Base-by-base conservation (phyloP, 2,797 vertebrate species). In the Enteromius radiatus region DNA sequence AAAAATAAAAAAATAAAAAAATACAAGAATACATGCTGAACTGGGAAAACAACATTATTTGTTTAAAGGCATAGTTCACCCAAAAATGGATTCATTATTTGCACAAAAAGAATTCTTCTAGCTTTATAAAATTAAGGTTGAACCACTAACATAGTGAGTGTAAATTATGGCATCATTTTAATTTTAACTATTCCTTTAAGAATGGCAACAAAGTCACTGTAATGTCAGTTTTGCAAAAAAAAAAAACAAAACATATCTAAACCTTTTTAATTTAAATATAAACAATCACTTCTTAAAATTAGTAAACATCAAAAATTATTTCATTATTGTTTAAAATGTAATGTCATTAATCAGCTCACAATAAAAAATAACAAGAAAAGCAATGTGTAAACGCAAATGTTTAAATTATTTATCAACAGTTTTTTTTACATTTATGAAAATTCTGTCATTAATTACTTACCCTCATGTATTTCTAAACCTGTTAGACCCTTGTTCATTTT, bases 51-150 rank as follows among this genome's bases (percentile, higher is more conserved):
- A 64, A 69, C 8, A 11, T 0, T 8, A 41, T 76, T 69, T 76
- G 79, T 76, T 78, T 82, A 54, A 54, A 15, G 59, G 5, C 1
- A 56, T 23, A 5, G n/a, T 23, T 59, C 54, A 26, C n/a, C n/a
- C n/a, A 56, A 23, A 56, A 56, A 56, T n/a, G n/a, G n/a, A n/a
- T n/a, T 11, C 4, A 11, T 56, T 56, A 23, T 59, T 59, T 2
- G 11, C 54, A 23, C 52, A 56, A 56, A 56, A 23, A n/a, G 0
- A n/a, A n/a, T 54, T 54, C 38, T 41, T 41, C 38, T 41, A 41
- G 38, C 38, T 41, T 41, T 41, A 41, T 41, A 41, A 41, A 41
- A 41, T 41, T 41, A 41, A 41, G 38, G 38, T 41, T 41, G 9
- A 41, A 41, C 38, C 38, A 41, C 38, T 41, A 41, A 10, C 9